Evolutionary conservation across 1,140 invertebrate genomes (phyloP), one percentile per base, ranked within the genome.

Genomic region (Paraescarpia echinospica): DNA sequence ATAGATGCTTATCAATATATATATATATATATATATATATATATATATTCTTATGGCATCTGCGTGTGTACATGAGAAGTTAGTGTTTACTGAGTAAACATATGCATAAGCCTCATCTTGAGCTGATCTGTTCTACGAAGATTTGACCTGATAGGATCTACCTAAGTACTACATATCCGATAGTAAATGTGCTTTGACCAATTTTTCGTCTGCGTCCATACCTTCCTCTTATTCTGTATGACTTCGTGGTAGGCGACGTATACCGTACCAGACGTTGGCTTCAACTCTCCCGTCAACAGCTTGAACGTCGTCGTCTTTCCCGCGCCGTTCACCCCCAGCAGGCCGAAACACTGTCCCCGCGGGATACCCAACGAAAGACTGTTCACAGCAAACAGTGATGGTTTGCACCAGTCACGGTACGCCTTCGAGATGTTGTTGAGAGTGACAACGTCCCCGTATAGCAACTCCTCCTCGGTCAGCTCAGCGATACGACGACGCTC

Each of bases 241-340:
- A 51, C 48, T 9, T 18, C 8, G 18, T 92, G 95, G 94, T 93
- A 91, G 91, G 94, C 93, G 27, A 96, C 89, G 91, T 94, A 95
- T 1, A 95, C 95, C 92, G 95, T 94, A 51, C 48, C 48, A 51
- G 18, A 51, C 48, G 48, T 51, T 8, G 48, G 48, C 48, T 9
- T 9, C 48, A 51, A 51, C 48, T 51, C 48, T 9, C 8, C 0
- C 27, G 94, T 95, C 34, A 98, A 96, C 98, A 98, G 98, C 95
- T 98, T 98, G 95, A 99, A 99, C 0, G 98, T 98, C 5, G 98
- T 98, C 1, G 98, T 98, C 96, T 98, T 98, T 9, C 97, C 97
- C 48, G 98, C 98, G n/a, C 98, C 98, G 96, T 98, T 98, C 2
- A 98, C 97, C 18, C 98, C 98, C 35, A 99, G 96, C 59, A 99